Base-by-base conservation (phyloP, 2,113 vertebrate species). In the Perca fluviatilis region DNA sequence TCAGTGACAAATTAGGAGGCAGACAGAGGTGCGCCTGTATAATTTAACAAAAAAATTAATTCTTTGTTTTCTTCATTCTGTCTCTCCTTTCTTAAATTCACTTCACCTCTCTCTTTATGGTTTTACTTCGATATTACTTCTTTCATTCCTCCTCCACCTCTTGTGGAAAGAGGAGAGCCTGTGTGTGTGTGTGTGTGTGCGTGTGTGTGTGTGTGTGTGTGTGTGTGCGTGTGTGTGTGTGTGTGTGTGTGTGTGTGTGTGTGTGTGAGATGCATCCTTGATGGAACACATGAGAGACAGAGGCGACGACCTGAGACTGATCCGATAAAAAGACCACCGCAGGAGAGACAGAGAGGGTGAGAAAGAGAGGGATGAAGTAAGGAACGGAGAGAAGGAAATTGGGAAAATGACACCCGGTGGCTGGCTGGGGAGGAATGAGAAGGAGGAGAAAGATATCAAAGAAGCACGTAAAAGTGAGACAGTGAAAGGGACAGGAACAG, bases 271-370 rank as follows among this genome's bases (percentile, higher is more conserved):
- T 90, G 78, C 80, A 92, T 89, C 91, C 92, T 91, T 95, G 94
- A 95, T 93, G 82, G 92, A 93, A 93, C 88, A 94, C 86, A 93
- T 93, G 93, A 94, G 92, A 93, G 92, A 94, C 89, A 95, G 88
- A 93, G 83, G 93, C 91, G 90, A 91, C 85, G 91, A 94, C 88
- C 93, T 95, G 93, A 95, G 93, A 95, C 95, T 95, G 93, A 96
- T 95, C 95, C 88, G 92, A 95, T 94, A 92, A 94, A 94, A 94
- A 94, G 82, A 93, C 90, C 88, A 90, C 80, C 86, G 66, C 76
- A 80, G 86, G 87, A 91, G 88, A 91, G 70, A 84, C 77, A 43
- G 77, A 65, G 84, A 87, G 84, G 78, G 88, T 86, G 83, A 85
- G 86, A 83, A 84, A 86, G 77, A 89, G 78, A 87, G 83, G 87